Evolutionary conservation across 2,888 invertebrate genomes (phyloP).

Genomic region (Notocelia uddmanniana): DNA sequence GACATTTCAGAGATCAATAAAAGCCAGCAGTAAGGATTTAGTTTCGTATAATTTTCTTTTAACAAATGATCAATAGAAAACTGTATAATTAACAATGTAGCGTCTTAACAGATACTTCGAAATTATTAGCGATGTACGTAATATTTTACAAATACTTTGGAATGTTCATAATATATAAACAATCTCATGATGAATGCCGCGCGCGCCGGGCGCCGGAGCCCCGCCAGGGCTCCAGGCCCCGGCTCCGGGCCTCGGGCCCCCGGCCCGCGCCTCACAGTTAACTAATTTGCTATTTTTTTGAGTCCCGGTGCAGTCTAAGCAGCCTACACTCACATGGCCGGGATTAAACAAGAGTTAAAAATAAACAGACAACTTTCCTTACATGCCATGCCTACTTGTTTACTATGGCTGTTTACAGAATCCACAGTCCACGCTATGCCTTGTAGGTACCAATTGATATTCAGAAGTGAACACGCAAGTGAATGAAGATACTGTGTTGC

Average conservation of each 20-base stretch:
- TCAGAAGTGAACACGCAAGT: constrained; percentile 15
- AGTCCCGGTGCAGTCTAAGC: constrained; percentile 64
- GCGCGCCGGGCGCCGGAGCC: constrained; percentile 20
- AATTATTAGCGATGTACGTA: constrained; percentile 85
- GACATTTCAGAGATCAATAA: constrained; percentile 63
- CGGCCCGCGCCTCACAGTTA: constrained; percentile 58
- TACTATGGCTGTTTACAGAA: constrained; percentile 26
- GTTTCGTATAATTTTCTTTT: constrained; percentile 86
- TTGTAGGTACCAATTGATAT: constrained; percentile 30
- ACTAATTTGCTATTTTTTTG: constrained; percentile 81
- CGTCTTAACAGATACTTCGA: constrained; percentile 85
- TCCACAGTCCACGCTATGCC: constrained; percentile 16
- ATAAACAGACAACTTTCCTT: constrained; percentile 45
- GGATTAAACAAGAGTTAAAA: constrained; percentile 44
- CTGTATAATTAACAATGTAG: constrained; percentile 86
- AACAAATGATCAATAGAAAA: constrained; percentile 87
- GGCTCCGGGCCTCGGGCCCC: constrained; percentile 16
- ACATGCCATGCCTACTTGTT: constrained; percentile 31
- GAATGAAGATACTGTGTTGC: constrained; percentile 20
- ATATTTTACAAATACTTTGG: constrained; percentile 86
- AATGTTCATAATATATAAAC: constrained; percentile 78
- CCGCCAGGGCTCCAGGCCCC: not conserved
- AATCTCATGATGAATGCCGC: constrained; percentile 47
- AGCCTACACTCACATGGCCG: constrained; percentile 48
- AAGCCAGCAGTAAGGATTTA: constrained; percentile 78